Evolutionary conservation across 2,888 invertebrate species (phyloP).

Genomic region (Monochamus alternatus): DNA sequence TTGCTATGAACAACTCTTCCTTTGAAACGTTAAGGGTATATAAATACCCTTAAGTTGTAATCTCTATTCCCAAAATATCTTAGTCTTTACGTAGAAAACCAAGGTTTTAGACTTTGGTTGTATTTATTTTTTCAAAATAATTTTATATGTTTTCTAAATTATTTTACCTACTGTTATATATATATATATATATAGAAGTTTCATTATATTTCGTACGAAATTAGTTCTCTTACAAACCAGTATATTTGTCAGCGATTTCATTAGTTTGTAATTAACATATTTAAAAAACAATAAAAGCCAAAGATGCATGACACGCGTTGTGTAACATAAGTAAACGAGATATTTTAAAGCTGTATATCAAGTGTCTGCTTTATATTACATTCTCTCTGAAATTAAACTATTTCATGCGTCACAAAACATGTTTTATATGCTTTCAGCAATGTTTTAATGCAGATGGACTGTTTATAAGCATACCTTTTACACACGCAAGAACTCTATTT

Average conservation of each 20-base stretch:
- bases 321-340: neutral
- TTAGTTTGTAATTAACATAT: too few species aligned
- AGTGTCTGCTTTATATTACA: conserved; percentile 1
- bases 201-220: too few species aligned
- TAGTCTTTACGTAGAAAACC: neutral
- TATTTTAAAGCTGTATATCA: neutral
- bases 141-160: neutral
- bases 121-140: neutral
- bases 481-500: conserved; percentile 19
- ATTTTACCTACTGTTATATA: neutral
- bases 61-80: neutral
- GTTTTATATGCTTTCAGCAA: conserved; percentile 11
- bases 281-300: too few species aligned
- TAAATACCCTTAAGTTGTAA: neutral
- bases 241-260: too few species aligned
- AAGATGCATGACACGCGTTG: neutral
- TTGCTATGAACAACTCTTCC: neutral
- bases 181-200: too few species aligned
- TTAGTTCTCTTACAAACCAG: too few species aligned
- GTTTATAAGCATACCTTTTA: conserved; percentile 16
- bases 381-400: conserved; percentile 3
- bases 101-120: neutral
- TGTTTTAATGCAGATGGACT: conserved; percentile 16
- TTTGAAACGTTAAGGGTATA: neutral
- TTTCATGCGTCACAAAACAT: conserved; percentile 11